phyloP scores from a whole-genome alignment of 2,888 invertebrate species.

The Caenorhabditis virilis region DNA sequence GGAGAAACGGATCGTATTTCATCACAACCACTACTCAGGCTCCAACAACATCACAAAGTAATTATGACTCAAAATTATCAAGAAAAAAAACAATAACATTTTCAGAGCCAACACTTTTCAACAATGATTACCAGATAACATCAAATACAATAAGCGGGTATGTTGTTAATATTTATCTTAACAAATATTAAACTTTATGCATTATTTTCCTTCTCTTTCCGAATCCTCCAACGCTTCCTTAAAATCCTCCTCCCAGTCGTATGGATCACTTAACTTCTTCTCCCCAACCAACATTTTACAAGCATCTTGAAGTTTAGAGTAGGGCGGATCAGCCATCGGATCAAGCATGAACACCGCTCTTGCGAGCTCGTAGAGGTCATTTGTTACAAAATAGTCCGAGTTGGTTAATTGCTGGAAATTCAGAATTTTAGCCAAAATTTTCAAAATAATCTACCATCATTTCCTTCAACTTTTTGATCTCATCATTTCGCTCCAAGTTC shows the following conservation, averaged over 20 bases:
- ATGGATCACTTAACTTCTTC: slow-evolving; percentile 24
- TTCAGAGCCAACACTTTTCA: too few species aligned
- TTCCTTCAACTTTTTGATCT: slow-evolving; percentile 46
- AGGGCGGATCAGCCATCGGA: slow-evolving; percentile 19
- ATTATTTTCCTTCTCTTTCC: not conserved
- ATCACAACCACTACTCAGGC: slow-evolving; percentile 14
- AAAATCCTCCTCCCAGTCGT: slow-evolving; percentile 39
- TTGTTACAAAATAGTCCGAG: slow-evolving; percentile 8
- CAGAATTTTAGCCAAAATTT: too few species aligned
- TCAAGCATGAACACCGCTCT: slow-evolving; percentile 18
- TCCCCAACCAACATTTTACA: slow-evolving; percentile 15
- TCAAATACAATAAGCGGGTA: slow-evolving; percentile 2
- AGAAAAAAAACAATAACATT: too few species aligned
- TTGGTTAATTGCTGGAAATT: slow-evolving; percentile 14
- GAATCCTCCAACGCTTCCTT: slow-evolving; percentile 18
- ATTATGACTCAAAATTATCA: slow-evolving; percentile 3
- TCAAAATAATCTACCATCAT: slow-evolving; percentile 31
- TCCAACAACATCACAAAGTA: slow-evolving; percentile 16
- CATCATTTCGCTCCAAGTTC: slow-evolving; percentile 33
- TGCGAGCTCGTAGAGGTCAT: slow-evolving; percentile 14
- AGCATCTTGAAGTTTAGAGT: slow-evolving; percentile 18
- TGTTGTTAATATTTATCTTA: too few species aligned
- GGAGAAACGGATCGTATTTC: slow-evolving; percentile 28
- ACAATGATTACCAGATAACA: slow-evolving; percentile 3
- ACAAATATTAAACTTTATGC: too few species aligned